Base-by-base conservation (phyloP, 1,140 invertebrate genomes). In the Stegodyphus mimosarum region DNA sequence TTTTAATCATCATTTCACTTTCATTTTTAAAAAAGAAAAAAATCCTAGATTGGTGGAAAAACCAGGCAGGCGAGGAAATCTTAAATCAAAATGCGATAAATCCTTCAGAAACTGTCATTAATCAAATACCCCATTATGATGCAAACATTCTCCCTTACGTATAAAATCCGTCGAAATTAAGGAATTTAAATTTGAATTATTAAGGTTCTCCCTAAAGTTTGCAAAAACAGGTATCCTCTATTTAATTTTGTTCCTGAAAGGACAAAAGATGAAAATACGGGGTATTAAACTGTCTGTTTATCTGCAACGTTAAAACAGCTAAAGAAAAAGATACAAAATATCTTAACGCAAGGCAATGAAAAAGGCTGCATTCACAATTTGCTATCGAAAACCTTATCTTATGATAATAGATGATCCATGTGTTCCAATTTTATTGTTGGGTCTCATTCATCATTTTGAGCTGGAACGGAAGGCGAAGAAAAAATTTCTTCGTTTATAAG, bases 381-480 rank as follows among this genome's bases (percentile, higher is more conserved):
- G 15, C 49, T 51, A 72, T 72, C 70, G 18, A 72, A 72, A 72
- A 72, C 52, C 70, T 72, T 72, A 72, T 72, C 70, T 72, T 72
- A 72, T 72, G 50, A 72, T 72, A 72, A 72, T 72, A 72, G 70
- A 72, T 72, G 70, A 72, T 72, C 70, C 70, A 72, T 72, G 52
- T 72, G 70, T 72, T 72, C 70, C 70, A 51, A 49, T 72, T 72
- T 72, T 72, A 72, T 72, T 72, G 70, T 72, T 9, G 49, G 15
- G 6, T 15, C 70, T 51, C 70, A 72, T 72, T 72, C 70, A 72
- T 72, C 70, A 72, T 72, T 15, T 51, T 72, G 70, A 72, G 70
- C 50, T 51, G 15, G 9, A 51, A 13, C 33, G 33, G 33, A 17
- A 50, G 15, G n/a, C 48, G 49, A 72, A 51, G 70, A 51, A 72